phyloP scores from a whole-genome alignment of 2,888 invertebrate genomes.

The Ectemnius lituratus region DNA sequence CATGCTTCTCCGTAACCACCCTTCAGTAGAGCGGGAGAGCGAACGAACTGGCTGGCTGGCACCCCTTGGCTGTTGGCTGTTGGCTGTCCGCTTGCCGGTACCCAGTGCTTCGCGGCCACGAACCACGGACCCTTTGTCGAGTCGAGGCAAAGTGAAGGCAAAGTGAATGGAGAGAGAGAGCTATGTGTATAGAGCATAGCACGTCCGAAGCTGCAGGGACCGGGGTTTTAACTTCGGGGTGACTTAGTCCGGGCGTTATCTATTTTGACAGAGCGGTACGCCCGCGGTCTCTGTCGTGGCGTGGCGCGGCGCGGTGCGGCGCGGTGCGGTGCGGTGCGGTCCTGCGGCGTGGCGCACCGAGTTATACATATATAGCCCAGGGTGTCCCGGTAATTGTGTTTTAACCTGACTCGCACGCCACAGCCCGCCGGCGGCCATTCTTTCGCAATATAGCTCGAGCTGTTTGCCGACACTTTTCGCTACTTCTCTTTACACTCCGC shows the following conservation, averaged over 20 bases:
- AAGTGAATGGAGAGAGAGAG: constrained; percentile 69
- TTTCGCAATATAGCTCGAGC: constrained; percentile 23
- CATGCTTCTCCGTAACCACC: constrained; percentile 46
- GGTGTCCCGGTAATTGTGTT: constrained; percentile 70
- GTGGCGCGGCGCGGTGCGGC: constrained; percentile 13
- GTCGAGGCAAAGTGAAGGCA: constrained; percentile 67
- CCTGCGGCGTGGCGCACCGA: neutral
- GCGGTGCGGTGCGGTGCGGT: too few relatives aligned
- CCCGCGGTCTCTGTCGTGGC: constrained; percentile 72
- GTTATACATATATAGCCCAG: constrained; percentile 43
- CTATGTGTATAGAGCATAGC: constrained; percentile 47
- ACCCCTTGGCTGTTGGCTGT: neutral
- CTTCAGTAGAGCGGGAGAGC: neutral
- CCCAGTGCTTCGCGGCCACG: constrained; percentile 11
- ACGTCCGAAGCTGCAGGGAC: constrained; percentile 62
- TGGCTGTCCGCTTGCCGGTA: constrained; percentile 14
- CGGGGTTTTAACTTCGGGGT: constrained; percentile 74
- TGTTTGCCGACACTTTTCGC: constrained; percentile 16
- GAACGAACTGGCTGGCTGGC: constrained; percentile 14
- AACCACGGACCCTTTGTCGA: constrained; percentile 67
- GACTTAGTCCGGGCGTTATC: constrained; percentile 76
- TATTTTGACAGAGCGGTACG: constrained; percentile 77
- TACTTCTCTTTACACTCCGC: neutral
- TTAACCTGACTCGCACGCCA: constrained; percentile 62
- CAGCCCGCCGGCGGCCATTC: constrained; percentile 1